Evolutionary conservation across 2,113 vertebrate genomes (phyloP).

Genomic region (Melanerpes formicivorus): DNA sequence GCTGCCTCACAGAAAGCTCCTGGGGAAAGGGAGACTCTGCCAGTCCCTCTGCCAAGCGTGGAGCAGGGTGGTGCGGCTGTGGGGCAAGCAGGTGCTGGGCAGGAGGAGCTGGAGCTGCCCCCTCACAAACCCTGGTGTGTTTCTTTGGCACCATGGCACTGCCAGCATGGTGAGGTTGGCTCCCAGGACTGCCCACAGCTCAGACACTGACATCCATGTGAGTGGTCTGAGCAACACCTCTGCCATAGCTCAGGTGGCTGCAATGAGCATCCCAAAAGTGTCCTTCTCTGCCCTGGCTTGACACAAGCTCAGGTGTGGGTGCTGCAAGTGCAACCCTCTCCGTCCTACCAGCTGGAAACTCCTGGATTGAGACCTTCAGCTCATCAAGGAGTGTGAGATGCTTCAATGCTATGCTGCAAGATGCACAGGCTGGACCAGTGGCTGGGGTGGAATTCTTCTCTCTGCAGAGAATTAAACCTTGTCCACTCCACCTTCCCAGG

Average conservation of each 20-base stretch:
- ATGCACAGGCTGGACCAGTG: fast-evolving
- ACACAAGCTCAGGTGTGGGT: fast-evolving
- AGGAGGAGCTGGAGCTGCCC: background rate
- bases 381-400: background rate
- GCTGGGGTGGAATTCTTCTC: background rate
- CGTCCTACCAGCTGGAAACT: too few species aligned
- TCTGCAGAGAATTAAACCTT: background rate
- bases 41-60: background rate
- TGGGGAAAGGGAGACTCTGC: background rate
- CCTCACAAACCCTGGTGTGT: background rate
- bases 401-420: background rate
- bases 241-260: fast-evolving
- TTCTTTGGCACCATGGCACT: background rate
- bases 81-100: background rate
- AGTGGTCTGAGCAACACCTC: background rate
- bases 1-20: background rate
- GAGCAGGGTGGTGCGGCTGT: fast-evolving
- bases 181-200: background rate
- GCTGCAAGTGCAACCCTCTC: fast-evolving
- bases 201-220: fast-evolving
- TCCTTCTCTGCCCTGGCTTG: background rate
- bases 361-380: background rate
- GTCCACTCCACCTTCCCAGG: fast-evolving
- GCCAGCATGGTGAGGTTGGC: fast-evolving
- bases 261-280: background rate